phyloP scores from a whole-genome alignment of 2,113 vertebrate genomes.

The Hydrochoerus hydrochaeris region DNA sequence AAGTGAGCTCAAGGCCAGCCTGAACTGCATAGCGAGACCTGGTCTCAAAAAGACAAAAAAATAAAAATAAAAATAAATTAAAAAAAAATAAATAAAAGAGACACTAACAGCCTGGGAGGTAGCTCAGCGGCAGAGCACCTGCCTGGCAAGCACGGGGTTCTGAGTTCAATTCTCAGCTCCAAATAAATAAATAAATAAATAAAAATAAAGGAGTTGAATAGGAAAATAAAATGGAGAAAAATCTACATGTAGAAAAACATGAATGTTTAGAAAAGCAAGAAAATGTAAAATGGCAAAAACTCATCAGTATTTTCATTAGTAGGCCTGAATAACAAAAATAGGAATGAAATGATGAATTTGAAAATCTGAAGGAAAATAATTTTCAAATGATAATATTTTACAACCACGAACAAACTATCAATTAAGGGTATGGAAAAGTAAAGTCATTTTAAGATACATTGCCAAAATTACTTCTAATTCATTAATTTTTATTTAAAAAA shows the following conservation, averaged over 20 bases:
- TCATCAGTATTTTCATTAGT: background rate
- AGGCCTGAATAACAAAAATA: background rate
- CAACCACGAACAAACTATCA: background rate
- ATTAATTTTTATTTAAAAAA: background rate
- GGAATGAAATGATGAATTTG: background rate
- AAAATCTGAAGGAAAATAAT: background rate
- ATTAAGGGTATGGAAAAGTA: background rate
- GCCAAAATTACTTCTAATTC: background rate
- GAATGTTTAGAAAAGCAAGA: background rate
- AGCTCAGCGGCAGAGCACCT: too few relatives aligned
- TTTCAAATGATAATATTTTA: background rate
- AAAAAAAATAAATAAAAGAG: too few relatives aligned
- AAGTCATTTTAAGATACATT: background rate
- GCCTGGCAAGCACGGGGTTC: too few relatives aligned
- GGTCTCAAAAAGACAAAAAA: too few relatives aligned
- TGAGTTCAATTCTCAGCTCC: too few relatives aligned
- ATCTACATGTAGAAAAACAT: background rate
- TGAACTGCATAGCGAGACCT: too few relatives aligned
- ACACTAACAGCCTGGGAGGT: too few relatives aligned
- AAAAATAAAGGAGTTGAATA: background rate
- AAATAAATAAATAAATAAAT: too few relatives aligned
- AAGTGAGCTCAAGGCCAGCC: too few relatives aligned
- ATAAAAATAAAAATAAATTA: too few relatives aligned
- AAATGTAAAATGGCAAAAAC: background rate
- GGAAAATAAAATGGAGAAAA: background rate